Base-by-base conservation (phyloP, 1,140 invertebrate genomes). In the Magallana gigas region DNA sequence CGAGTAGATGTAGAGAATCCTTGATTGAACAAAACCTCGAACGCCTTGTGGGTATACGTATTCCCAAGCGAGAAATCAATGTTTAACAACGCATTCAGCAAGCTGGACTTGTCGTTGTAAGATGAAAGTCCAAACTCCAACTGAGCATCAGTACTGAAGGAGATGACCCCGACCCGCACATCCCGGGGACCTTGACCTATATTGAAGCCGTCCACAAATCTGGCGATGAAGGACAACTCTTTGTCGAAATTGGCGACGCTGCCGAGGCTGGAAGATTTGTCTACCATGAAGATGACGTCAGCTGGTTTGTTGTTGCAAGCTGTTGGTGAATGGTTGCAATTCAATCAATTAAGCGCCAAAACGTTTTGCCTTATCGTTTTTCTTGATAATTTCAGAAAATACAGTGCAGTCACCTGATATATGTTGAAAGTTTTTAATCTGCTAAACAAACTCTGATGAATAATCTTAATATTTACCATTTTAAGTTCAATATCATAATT, bases 181-280 rank as follows among this genome's bases (percentile, higher is more conserved):
- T 84, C 57, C 58, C 56, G 16, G 14, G 23, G 8, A 18, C 83
- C 83, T 29, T 36, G 58, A 18, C 83, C 83, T 3, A 84, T 62
- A 58, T 62, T 84, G 36, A 84, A 84, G n/a, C 83, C 83, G n/a
- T 84, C 83, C 16, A 84, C 83, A 48, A 84, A 84, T 36, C 83
- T 57, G 57, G 83, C 83, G 16, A 84, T 84, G 58, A 84, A 84
- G n/a, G 83, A 84, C 1, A 84, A 36, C 18, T 84, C 83, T 56
- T 84, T 84, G 83, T 84, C 29, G 16, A 84, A 84, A 18, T 84
- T 84, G 14, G 56, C 83, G 8, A 84, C 57, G 3, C 56, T 58
- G 6, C 57, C 57, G 11, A 84, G 57, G 60, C 83, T 84, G 83
- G 83, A 84, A 14, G 83, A 84, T 36, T 84, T 84, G 83, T 84